A percentile compares a stretch with the other conserved stretches of the same genome.
Evolutionary conservation across 2,888 invertebrate genomes (phyloP).

Genomic region (Cinara cedri): DNA sequence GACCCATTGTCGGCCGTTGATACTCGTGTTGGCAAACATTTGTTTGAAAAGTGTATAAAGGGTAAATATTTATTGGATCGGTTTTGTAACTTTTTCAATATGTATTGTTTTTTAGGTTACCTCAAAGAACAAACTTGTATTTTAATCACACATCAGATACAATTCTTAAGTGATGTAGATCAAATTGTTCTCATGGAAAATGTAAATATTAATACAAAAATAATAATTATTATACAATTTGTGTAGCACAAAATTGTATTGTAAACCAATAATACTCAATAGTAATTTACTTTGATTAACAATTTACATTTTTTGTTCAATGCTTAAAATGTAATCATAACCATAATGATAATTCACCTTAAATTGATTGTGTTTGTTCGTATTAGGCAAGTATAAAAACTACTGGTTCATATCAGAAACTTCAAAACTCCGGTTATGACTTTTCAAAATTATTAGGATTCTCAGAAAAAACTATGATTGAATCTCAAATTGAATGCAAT

Average conservation of each 20-base stretch:
- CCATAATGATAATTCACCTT: too few relatives aligned
- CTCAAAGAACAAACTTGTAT: slow-evolving; percentile 75
- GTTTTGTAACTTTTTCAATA: too few relatives aligned
- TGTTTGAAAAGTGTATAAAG: slow-evolving; percentile 66
- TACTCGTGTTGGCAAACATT: slow-evolving; percentile 66
- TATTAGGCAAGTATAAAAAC: slow-evolving; percentile 65
- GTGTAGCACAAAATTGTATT: too few relatives aligned
- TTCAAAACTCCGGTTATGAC: slow-evolving; percentile 76
- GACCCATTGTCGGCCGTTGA: slow-evolving; percentile 69
- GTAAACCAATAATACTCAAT: too few relatives aligned
- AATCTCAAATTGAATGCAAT: slow-evolving; percentile 22
- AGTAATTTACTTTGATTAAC: too few relatives aligned
- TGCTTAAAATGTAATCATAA: too few relatives aligned
- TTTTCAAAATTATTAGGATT: slow-evolving; percentile 73
- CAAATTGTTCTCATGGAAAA: slow-evolving; percentile 66
- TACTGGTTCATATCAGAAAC: slow-evolving; percentile 71
- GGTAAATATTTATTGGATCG: too few relatives aligned
- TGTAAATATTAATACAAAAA: slow-evolving; percentile 59
- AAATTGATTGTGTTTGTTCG: not conserved
- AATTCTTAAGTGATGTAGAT: slow-evolving; percentile 70
- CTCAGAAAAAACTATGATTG: slow-evolving; percentile 65
- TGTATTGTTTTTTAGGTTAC: slow-evolving; percentile 62
- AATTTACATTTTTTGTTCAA: too few relatives aligned
- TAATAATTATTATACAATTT: not conserved
- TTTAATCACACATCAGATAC: slow-evolving; percentile 83